A percentile compares a stretch with the other conserved stretches of the same genome.
These are phyloP conservation scores for Gymnoscopelus braueri DNA, from an alignment of 2,797 vertebrate genomes.

Conservation along the genomic window DNA sequence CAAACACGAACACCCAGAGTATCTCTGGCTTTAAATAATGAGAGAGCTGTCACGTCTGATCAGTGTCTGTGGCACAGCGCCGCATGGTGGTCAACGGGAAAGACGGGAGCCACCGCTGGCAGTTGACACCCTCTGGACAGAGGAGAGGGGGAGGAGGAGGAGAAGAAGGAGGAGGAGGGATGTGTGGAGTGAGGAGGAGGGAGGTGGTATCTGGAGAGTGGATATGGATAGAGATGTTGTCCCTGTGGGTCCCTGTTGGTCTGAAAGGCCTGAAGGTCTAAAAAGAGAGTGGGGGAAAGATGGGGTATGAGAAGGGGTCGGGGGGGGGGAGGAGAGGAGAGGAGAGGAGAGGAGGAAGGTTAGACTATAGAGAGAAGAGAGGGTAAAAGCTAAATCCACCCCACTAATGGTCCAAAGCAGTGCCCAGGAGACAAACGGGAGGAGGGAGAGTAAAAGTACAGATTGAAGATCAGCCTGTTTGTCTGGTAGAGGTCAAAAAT, in stretches of 20 bases:
- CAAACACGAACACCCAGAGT: slow-evolving; percentile 45
- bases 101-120: slow-evolving; percentile 60
- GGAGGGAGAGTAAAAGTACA: slow-evolving; percentile 33
- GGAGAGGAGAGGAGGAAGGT: background rate
- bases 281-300: slow-evolving; percentile 2
- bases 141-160: slow-evolving; percentile 2
- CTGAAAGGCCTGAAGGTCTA: slow-evolving; percentile 30
- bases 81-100: slow-evolving; percentile 77
- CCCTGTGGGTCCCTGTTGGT: slow-evolving; percentile 31
- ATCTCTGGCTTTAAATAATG: slow-evolving; percentile 81
- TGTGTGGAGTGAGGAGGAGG: too few relatives aligned
- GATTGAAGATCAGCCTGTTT: slow-evolving; percentile 61
- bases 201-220: too few relatives aligned
- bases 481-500: slow-evolving; percentile 68
- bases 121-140: slow-evolving; percentile 66
- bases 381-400: background rate
- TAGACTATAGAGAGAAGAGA: slow-evolving; percentile 46
- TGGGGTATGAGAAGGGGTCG: background rate
- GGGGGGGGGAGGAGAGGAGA: background rate
- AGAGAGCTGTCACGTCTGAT: slow-evolving; percentile 80
- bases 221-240: slow-evolving; percentile 46
- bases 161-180: too few relatives aligned
- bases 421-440: slow-evolving; percentile 17
- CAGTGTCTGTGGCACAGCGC: slow-evolving; percentile 58
- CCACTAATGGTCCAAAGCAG: too few relatives aligned